Percentiles rank a stretch among this genome's conserved stretches.
Conservation (phyloP, 2,888 invertebrate species). For the Drosophila incognita region DNA sequence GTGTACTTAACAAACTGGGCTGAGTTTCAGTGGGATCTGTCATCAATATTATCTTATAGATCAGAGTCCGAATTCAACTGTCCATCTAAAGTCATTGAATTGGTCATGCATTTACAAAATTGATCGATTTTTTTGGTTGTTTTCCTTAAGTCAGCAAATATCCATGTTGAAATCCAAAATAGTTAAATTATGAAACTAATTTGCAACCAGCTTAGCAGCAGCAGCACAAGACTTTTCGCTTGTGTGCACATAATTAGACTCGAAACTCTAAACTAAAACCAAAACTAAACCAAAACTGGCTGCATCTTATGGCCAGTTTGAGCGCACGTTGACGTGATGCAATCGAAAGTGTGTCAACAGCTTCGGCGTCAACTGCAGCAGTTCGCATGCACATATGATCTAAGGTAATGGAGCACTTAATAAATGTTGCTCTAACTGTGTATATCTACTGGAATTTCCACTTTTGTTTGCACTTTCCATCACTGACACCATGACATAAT, state of each 20-base stretch:
- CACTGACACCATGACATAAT: slow-evolving; percentile 83
- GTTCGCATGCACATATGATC: slow-evolving; percentile 13
- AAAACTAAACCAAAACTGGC: slow-evolving; percentile 77
- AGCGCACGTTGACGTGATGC: slow-evolving; percentile 58
- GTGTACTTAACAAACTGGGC: background rate
- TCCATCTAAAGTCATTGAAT: background rate
- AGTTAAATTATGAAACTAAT: slow-evolving; percentile 71
- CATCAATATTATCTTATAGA: background rate
- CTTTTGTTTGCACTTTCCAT: slow-evolving; percentile 77
- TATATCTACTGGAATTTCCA: slow-evolving; percentile 64
- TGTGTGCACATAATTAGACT: slow-evolving; percentile 63
- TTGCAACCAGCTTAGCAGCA: slow-evolving; percentile 32
- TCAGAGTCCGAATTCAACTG: background rate
- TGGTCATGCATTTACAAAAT: background rate
- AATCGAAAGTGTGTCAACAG: slow-evolving; percentile 79
- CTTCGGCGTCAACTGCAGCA: slow-evolving; percentile 51
- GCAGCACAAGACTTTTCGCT: slow-evolving; percentile 14
- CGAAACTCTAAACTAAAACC: slow-evolving; percentile 65
- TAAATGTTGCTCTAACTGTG: slow-evolving; percentile 31
- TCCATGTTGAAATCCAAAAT: slow-evolving; percentile 38
- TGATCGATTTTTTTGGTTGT: background rate
- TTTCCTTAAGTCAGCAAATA: background rate
- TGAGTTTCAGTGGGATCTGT: background rate
- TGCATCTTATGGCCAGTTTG: slow-evolving; percentile 66
- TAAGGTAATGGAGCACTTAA: slow-evolving; percentile 51